Percentiles rank a stretch among this genome's conserved stretches.
Evolutionary conservation across 1,140 invertebrate species (phyloP).

Genomic region (Diachasmimorpha longicaudata): DNA sequence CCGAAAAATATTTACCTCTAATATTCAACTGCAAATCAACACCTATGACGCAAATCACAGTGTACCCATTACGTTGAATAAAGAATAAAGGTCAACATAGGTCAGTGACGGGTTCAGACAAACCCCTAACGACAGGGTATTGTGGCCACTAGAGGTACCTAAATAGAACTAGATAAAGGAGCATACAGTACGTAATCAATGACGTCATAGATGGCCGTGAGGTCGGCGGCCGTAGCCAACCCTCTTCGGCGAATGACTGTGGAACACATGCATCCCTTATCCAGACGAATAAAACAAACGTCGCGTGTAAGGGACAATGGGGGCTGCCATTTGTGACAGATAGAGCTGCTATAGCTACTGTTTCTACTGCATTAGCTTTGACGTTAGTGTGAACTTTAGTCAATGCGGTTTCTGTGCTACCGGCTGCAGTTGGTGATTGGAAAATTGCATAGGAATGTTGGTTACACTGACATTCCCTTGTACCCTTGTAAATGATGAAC

Average conservation of each 20-base stretch:
- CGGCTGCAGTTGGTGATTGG: too few species aligned
- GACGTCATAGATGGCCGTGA: constrained; percentile 12
- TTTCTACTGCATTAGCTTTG: not conserved
- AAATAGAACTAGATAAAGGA: not conserved
- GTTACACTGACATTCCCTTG: too few species aligned
- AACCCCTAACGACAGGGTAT: not conserved
- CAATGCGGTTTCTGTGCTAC: too few species aligned
- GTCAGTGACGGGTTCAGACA: not conserved
- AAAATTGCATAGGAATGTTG: not conserved
- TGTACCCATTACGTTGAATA: not conserved
- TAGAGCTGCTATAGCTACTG: not conserved
- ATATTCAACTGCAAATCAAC: not conserved
- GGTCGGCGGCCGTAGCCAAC: constrained; percentile 10
- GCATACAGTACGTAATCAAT: constrained; percentile 7
- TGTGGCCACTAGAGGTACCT: not conserved
- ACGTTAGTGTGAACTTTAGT: not conserved
- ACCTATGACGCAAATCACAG: not conserved
- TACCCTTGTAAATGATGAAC: too few species aligned
- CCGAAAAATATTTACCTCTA: not conserved
- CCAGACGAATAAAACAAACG: not conserved
- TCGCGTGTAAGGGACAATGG: not conserved
- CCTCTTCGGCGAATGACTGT: not conserved
- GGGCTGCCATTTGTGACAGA: not conserved
- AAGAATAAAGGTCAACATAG: not conserved
- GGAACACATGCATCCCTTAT: not conserved